Percentiles rank a stretch among this genome's conserved stretches.
Conservation (phyloP, 2,113 vertebrate genomes). For the Hippopotamus amphibius region DNA sequence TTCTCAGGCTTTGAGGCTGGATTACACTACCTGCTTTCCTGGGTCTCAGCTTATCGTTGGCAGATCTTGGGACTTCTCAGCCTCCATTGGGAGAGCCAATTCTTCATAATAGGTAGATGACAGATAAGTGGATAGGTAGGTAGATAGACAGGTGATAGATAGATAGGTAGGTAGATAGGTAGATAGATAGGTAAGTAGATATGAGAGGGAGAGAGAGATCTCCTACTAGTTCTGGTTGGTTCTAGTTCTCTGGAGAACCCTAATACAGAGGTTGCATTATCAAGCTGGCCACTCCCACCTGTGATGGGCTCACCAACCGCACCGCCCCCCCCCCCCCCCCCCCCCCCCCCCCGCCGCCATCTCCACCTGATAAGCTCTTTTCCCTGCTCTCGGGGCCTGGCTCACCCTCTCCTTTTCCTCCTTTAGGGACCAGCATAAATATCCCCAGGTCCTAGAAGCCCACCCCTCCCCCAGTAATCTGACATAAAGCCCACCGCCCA, state of each 20-base stretch:
- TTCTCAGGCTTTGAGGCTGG: neutral
- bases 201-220: too few species aligned
- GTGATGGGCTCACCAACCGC: neutral
- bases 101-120: neutral
- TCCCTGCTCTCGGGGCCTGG: neutral
- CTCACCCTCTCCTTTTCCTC: neutral
- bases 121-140: too few species aligned
- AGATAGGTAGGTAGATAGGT: too few species aligned
- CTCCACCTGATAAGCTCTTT: neutral
- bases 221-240: neutral
- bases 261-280: neutral
- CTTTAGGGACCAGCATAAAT: neutral
- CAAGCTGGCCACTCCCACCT: neutral
- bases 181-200: neutral
- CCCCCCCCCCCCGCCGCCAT: rapidly evolving
- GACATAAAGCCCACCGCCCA: neutral
- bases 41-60: neutral
- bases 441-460: neutral
- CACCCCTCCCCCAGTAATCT: neutral
- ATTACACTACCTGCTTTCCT: neutral
- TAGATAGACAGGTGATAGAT: too few species aligned
- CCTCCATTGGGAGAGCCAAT: neutral
- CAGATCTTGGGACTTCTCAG: neutral
- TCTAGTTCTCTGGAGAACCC: neutral
- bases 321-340: rapidly evolving